Conservation (phyloP, 2,888 invertebrate genomes). For the Parnassius orleans region DNA sequence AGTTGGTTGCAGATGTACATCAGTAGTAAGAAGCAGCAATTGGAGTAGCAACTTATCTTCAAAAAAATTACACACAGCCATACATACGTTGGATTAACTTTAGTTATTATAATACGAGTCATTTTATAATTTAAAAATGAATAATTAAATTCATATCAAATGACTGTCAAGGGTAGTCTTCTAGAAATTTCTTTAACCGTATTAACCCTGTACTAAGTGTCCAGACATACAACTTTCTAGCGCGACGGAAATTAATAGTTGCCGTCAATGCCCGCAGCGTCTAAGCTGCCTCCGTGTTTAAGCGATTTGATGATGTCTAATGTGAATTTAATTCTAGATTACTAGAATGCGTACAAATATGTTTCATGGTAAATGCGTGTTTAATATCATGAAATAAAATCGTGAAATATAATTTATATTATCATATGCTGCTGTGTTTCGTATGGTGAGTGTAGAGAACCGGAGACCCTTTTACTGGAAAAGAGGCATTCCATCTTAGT, state of each 20-base stretch:
- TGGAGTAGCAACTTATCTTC: too few species aligned
- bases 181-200: slow-evolving; percentile 10
- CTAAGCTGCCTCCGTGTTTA: slow-evolving; percentile 10
- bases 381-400: slow-evolving; percentile 9
- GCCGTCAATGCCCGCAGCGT: slow-evolving; percentile 42
- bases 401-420: slow-evolving; percentile 3
- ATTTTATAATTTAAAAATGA: too few species aligned
- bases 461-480: too few species aligned
- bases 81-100: too few species aligned
- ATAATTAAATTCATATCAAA: too few species aligned
- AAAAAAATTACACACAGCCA: too few species aligned
- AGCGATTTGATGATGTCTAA: slow-evolving; percentile 14
- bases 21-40: too few species aligned
- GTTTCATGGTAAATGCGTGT: slow-evolving; percentile 1
- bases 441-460: too few species aligned
- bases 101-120: too few species aligned
- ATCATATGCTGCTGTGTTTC: too few species aligned
- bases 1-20: too few species aligned
- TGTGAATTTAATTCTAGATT: slow-evolving; percentile 21
- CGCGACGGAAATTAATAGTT: slow-evolving; percentile 59
- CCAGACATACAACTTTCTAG: slow-evolving; percentile 54
- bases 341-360: slow-evolving; percentile 11
- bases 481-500: too few species aligned
- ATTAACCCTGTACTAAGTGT: slow-evolving; percentile 26
- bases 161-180: background rate